phyloP scores from a whole-genome alignment of 2,888 invertebrate species.

The Orthosia cruda region DNA sequence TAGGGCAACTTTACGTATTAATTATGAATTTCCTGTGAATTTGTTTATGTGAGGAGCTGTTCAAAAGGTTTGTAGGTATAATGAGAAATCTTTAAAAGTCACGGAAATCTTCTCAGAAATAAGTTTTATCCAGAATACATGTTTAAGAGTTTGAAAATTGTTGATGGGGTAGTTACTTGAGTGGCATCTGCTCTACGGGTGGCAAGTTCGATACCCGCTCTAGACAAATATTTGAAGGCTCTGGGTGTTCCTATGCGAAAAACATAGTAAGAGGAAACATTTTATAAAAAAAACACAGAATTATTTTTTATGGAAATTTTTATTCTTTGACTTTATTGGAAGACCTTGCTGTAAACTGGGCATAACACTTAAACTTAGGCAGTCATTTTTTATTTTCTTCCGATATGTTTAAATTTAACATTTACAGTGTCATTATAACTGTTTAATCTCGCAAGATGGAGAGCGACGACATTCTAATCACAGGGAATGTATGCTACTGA shows the following conservation, averaged over 20 bases:
- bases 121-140: not conserved
- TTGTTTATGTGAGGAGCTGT: conserved; percentile 6
- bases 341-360: not conserved
- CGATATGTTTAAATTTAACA: not conserved
- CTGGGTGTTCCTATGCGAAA: not conserved
- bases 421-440: conserved; percentile 35
- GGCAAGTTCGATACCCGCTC: not conserved
- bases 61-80: not conserved
- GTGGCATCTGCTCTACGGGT: not conserved
- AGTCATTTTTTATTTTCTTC: not conserved
- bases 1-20: conserved; percentile 42
- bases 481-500: conserved; percentile 50
- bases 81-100: not conserved
- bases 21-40: conserved; percentile 60
- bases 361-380: too few species aligned
- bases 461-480: conserved; percentile 48
- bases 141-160: not conserved
- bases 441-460: conserved; percentile 16
- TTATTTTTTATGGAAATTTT: not conserved
- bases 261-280: not conserved
- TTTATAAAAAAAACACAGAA: too few species aligned
- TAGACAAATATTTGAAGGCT: not conserved
- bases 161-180: not conserved
- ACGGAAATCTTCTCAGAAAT: not conserved
- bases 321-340: not conserved